Percentiles rank a stretch among this genome's conserved stretches.
These are phyloP conservation scores for Molorchus minor DNA, from an alignment of 2,888 invertebrate genomes.

Conservation along the genomic window DNA sequence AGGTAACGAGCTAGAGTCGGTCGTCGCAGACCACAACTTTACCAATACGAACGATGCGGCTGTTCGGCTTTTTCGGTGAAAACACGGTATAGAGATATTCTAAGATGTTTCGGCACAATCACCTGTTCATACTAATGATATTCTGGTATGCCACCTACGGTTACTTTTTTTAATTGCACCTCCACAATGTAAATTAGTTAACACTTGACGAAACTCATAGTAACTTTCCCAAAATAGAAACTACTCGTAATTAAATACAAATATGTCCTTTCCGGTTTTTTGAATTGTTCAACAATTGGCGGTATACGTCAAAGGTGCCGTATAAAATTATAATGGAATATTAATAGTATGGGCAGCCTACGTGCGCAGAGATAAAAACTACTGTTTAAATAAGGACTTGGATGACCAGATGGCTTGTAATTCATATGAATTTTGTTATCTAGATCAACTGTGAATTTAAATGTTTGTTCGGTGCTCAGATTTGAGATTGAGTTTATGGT, in stretches of 20 bases:
- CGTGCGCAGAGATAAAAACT: conserved; percentile 10
- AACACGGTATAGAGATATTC: too few species aligned
- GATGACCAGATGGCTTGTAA: not conserved
- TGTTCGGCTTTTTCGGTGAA: too few species aligned
- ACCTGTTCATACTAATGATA: not conserved
- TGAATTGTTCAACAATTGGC: conserved; percentile 17
- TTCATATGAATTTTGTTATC: conserved; percentile 5
- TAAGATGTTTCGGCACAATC: not conserved
- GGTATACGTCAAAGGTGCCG: conserved; percentile 14
- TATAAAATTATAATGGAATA: conserved; percentile 6
- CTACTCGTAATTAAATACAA: conserved; percentile 23
- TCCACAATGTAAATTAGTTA: conserved; percentile 10
- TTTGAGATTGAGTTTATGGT: not conserved
- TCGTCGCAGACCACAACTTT: too few species aligned
- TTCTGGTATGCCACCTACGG: conserved; percentile 16
- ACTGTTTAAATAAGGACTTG: conserved; percentile 3
- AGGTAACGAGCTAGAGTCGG: too few species aligned
- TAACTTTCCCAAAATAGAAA: conserved; percentile 13
- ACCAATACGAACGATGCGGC: too few species aligned
- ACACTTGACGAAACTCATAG: conserved; percentile 3
- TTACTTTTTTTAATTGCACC: conserved; percentile 14
- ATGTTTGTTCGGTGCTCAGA: not conserved
- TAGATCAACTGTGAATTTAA: conserved; percentile 5
- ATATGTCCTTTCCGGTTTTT: conserved; percentile 16
- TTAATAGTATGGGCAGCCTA: conserved; percentile 10